Percentiles rank a stretch among this genome's conserved stretches.
phyloP scores from a whole-genome alignment of 2,888 invertebrate genomes.

The Sphaerophoria rueppellii region DNA sequence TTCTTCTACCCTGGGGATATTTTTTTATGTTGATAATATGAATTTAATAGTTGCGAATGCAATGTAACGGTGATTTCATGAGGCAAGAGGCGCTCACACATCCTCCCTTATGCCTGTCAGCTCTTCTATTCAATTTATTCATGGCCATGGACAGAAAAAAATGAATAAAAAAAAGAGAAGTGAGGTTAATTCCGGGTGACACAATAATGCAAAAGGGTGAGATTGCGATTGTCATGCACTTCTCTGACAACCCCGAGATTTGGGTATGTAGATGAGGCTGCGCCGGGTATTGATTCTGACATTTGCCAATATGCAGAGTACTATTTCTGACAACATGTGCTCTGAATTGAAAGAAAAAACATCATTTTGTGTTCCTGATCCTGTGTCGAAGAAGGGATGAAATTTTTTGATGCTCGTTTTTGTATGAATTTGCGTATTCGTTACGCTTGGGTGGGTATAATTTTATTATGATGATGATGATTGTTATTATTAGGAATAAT shows the following conservation, averaged over 20 bases:
- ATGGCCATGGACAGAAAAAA: constrained; percentile 54
- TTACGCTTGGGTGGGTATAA: constrained; percentile 74
- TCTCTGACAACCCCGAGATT: constrained; percentile 37
- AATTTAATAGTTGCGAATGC: constrained; percentile 78
- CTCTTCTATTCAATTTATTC: constrained; percentile 66
- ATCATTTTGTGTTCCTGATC: constrained; percentile 11
- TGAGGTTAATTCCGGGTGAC: constrained; percentile 72
- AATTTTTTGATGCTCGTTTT: constrained; percentile 39
- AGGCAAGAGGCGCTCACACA: neutral
- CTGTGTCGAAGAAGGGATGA: constrained; percentile 25
- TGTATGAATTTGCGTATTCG: constrained; percentile 71
- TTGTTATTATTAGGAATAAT: constrained; percentile 73
- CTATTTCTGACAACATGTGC: constrained; percentile 59
- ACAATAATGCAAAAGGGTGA: constrained; percentile 62
- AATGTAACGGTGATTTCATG: constrained; percentile 62
- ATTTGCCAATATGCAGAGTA: constrained; percentile 43
- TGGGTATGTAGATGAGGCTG: constrained; percentile 48
- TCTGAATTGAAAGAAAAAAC: constrained; percentile 51
- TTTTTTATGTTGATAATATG: constrained; percentile 78
- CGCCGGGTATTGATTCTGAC: constrained; percentile 48
- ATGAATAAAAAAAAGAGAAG: neutral
- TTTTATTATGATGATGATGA: constrained; percentile 47
- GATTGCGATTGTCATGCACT: constrained; percentile 4
- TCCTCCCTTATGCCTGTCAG: constrained; percentile 5
- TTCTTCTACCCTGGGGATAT: constrained; percentile 76